These are phyloP conservation scores for Thyatira batis DNA, from an alignment of 2,888 invertebrate genomes.

Conservation along the genomic window DNA sequence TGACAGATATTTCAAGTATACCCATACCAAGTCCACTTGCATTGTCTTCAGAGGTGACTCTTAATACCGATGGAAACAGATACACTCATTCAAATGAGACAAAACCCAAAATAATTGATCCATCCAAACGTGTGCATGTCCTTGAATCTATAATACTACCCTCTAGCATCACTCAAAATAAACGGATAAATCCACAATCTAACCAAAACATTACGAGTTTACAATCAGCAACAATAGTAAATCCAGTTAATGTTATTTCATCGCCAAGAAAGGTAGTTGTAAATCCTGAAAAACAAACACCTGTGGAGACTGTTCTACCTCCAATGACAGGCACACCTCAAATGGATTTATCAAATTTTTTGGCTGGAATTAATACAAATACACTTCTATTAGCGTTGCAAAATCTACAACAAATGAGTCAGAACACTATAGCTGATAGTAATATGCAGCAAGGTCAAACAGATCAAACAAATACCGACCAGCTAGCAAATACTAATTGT, in stretches of 20 bases:
- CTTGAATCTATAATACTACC: constrained; percentile 64
- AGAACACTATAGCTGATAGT: constrained; percentile 33
- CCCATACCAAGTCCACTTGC: constrained; percentile 42
- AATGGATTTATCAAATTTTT: constrained; percentile 58
- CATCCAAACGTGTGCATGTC: constrained; percentile 61
- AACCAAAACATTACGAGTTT: neutral
- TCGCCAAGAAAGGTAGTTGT: constrained; percentile 12
- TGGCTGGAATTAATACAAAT: constrained; percentile 70
- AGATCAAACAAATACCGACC: constrained; percentile 13
- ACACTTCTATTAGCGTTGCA: constrained; percentile 68
- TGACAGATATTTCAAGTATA: constrained; percentile 16
- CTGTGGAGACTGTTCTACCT: constrained; percentile 12
- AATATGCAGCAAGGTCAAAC: constrained; percentile 22
- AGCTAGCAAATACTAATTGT: constrained; percentile 14
- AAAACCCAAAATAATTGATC: constrained; percentile 38
- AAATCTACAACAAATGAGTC: constrained; percentile 67
- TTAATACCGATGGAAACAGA: constrained; percentile 27
- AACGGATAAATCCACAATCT: neutral
- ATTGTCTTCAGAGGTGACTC: constrained; percentile 47
- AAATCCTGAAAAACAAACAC: constrained; percentile 11
- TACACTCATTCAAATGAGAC: constrained; percentile 21
- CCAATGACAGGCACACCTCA: constrained; percentile 28
- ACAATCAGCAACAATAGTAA: constrained; percentile 7
- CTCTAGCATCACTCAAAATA: constrained; percentile 22
- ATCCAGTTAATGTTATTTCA: constrained; percentile 7